Conservation (phyloP, 2,113 vertebrate species). For the Paradoxurus hermaphroditus region DNA sequence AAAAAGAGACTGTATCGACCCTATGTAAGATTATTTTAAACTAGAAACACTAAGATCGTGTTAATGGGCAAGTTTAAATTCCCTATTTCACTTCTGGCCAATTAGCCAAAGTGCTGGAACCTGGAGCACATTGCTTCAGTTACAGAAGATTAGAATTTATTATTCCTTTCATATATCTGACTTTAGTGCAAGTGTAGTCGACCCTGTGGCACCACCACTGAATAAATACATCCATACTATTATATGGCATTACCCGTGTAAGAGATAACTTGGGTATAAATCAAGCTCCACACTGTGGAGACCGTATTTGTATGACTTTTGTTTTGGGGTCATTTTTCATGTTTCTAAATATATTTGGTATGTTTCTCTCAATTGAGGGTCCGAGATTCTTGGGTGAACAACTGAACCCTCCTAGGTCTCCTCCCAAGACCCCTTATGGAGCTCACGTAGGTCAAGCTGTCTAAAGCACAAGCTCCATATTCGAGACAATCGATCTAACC, state of each 20-base stretch:
- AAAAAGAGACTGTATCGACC: background rate
- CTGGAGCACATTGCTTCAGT: background rate
- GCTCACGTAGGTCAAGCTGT: background rate
- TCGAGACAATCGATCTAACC: background rate
- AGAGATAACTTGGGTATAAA: constrained; percentile 2
- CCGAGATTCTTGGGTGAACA: background rate
- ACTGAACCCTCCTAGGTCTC: background rate
- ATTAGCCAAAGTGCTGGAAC: background rate
- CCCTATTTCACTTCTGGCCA: background rate
- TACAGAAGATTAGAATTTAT: constrained; percentile 11
- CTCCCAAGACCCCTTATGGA: background rate
- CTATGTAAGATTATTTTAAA: constrained; percentile 1
- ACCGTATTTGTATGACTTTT: background rate
- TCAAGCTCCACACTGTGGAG: background rate
- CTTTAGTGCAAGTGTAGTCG: background rate
- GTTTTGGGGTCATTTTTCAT: background rate
- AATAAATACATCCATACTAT: background rate
- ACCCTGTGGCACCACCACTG: background rate
- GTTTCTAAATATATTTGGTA: background rate
- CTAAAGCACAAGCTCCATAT: background rate
- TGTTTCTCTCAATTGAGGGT: background rate
- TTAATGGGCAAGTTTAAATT: background rate
- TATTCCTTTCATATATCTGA: background rate
- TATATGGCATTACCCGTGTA: background rate
- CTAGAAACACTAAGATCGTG: background rate